Conservation (phyloP, 2,888 invertebrate species). For the Cantharis nigra region DNA sequence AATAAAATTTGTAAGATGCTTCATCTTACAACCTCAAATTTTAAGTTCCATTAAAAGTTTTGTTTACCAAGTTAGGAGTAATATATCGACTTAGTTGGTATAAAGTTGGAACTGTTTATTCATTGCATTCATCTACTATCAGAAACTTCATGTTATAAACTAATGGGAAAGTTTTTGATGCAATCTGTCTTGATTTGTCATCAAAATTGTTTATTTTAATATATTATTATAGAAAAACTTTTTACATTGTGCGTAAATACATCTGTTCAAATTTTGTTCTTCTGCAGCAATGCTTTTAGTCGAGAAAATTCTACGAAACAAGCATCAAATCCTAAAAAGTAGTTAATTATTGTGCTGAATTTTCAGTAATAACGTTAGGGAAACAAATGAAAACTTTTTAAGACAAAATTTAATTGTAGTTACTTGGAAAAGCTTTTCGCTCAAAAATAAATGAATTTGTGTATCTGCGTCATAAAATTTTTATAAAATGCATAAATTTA, state of each 20-base stretch:
- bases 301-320: neutral
- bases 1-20: neutral
- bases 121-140: neutral
- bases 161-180: neutral
- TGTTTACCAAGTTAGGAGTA: neutral
- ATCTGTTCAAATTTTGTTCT: neutral
- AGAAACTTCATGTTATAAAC: neutral
- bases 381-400: constrained; percentile 14
- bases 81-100: neutral
- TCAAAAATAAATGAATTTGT: neutral
- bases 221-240: too few relatives aligned
- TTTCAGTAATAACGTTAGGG: constrained; percentile 13
- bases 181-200: neutral
- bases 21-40: neutral
- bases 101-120: neutral
- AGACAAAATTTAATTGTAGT: constrained; percentile 15
- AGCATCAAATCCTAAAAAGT: constrained; percentile 2
- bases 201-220: neutral
- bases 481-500: neutral
- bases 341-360: constrained; percentile 10
- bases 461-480: neutral
- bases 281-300: neutral
- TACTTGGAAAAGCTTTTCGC: neutral
- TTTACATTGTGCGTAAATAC: neutral
- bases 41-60: neutral